phyloP scores from a whole-genome alignment of 1,140 invertebrate genomes.

The Magallana gigas region DNA sequence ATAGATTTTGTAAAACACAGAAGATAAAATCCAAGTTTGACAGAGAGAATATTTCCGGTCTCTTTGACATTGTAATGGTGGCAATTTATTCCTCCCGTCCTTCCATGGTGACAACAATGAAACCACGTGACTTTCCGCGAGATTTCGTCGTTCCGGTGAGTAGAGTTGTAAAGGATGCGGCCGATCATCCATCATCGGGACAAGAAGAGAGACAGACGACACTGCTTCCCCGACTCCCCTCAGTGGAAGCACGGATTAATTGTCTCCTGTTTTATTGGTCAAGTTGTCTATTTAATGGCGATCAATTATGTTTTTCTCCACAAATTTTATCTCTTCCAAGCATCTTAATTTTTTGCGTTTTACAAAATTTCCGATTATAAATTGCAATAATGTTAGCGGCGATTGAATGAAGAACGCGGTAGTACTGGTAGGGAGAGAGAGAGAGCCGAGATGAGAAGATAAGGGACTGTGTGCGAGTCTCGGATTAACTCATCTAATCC shows the following conservation, averaged over 20 bases:
- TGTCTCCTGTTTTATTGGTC: conserved; percentile 28
- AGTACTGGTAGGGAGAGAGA: background rate
- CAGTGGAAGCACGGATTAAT: conserved; percentile 24
- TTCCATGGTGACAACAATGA: conserved; percentile 14
- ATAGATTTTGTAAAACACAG: conserved; percentile 32
- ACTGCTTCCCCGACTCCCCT: background rate
- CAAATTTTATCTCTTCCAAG: conserved; percentile 30
- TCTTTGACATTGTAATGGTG: conserved; percentile 37
- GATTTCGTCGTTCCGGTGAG: conserved; percentile 24
- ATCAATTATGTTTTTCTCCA: conserved; percentile 19
- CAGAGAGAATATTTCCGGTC: conserved; percentile 33
- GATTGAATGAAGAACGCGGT: background rate
- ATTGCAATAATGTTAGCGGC: background rate
- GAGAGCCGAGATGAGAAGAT: background rate
- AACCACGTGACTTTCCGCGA: conserved; percentile 23
- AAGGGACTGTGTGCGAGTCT: conserved; percentile 4
- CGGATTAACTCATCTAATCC: background rate
- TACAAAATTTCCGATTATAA: conserved; percentile 25
- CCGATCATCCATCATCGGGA: background rate
- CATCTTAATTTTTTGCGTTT: conserved; percentile 1
- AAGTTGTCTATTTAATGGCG: conserved; percentile 30
- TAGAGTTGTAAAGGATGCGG: conserved; percentile 19
- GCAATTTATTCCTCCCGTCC: conserved; percentile 25
- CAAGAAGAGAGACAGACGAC: conserved; percentile 15
- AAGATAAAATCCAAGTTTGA: conserved; percentile 32